These are phyloP conservation scores for Leucoraja ocellata DNA, from an alignment of 2,797 vertebrate genomes.

Conservation along the genomic window DNA sequence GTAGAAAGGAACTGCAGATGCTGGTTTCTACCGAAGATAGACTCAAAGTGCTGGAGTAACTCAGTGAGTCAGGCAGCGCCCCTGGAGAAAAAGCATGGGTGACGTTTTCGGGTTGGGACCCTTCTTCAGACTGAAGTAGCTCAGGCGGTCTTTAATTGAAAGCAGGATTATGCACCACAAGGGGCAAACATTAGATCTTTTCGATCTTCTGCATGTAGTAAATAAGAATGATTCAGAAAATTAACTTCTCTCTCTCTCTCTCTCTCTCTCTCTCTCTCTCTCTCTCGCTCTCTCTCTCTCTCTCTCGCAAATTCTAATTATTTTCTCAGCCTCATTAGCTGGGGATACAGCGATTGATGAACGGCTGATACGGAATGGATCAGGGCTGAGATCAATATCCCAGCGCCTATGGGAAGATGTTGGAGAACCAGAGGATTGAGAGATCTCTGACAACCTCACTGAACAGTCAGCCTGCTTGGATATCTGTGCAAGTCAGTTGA, in stretches of 20 bases:
- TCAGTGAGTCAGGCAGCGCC: too few species aligned
- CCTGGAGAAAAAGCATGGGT: too few species aligned
- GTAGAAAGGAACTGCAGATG: too few species aligned
- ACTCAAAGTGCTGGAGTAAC: too few species aligned
- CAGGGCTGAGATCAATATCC: neutral
- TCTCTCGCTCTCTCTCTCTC: neutral
- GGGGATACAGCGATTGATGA: neutral
- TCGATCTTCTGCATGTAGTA: neutral
- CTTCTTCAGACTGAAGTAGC: too few species aligned
- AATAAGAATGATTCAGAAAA: neutral
- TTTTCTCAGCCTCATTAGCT: constrained; percentile 8
- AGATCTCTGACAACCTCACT: neutral
- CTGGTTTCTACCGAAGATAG: too few species aligned
- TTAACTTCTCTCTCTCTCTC: too few species aligned
- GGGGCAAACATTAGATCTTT: neutral
- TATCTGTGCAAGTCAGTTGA: neutral
- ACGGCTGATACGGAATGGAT: neutral
- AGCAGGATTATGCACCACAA: neutral
- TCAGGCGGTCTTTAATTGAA: neutral
- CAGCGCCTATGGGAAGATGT: neutral
- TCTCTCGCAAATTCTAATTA: constrained; percentile 3
- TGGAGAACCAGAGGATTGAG: neutral
- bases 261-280: too few species aligned
- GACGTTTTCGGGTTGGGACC: too few species aligned
- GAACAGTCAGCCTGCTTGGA: neutral